Percentiles rank a stretch among this genome's conserved stretches.
These are phyloP conservation scores for Sturmia bella DNA, from an alignment of 2,888 invertebrate species.

Conservation along the genomic window DNA sequence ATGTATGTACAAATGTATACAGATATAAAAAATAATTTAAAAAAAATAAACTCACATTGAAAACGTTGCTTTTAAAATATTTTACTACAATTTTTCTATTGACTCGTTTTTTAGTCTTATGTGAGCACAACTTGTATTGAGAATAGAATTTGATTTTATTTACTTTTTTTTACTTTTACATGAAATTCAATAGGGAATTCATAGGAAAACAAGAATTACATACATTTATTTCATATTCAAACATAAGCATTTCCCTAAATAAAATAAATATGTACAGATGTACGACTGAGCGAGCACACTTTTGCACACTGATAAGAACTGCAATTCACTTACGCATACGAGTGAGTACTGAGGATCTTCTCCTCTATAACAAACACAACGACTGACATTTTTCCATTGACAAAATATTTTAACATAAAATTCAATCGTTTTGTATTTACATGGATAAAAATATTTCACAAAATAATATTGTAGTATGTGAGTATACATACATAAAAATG, in stretches of 20 bases:
- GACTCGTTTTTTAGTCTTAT: slow-evolving; percentile 4
- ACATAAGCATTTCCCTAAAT: slow-evolving; percentile 24
- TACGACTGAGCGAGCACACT: background rate
- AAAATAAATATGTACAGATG: slow-evolving; percentile 18
- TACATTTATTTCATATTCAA: slow-evolving; percentile 43
- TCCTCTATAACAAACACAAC: background rate
- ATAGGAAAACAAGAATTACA: slow-evolving; percentile 28
- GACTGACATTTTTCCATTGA: slow-evolving; percentile 28
- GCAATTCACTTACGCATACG: slow-evolving; percentile 18
- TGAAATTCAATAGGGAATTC: slow-evolving; percentile 57
- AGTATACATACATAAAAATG: slow-evolving; percentile 47
- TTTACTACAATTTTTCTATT: slow-evolving; percentile 26
- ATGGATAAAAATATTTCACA: slow-evolving; percentile 16
- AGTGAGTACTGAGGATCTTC: background rate
- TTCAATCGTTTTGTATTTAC: slow-evolving; percentile 21
- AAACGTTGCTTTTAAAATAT: slow-evolving; percentile 41
- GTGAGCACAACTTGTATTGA: slow-evolving; percentile 32
- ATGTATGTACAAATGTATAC: background rate
- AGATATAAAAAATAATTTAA: background rate
- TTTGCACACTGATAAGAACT: background rate
- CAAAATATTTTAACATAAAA: slow-evolving; percentile 46
- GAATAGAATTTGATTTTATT: slow-evolving; percentile 64
- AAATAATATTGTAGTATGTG: background rate
- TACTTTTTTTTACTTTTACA: slow-evolving; percentile 53
- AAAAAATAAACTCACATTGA: slow-evolving; percentile 9